phyloP scores from a whole-genome alignment of 2,797 vertebrate genomes.

The Molossus alvarezi region DNA sequence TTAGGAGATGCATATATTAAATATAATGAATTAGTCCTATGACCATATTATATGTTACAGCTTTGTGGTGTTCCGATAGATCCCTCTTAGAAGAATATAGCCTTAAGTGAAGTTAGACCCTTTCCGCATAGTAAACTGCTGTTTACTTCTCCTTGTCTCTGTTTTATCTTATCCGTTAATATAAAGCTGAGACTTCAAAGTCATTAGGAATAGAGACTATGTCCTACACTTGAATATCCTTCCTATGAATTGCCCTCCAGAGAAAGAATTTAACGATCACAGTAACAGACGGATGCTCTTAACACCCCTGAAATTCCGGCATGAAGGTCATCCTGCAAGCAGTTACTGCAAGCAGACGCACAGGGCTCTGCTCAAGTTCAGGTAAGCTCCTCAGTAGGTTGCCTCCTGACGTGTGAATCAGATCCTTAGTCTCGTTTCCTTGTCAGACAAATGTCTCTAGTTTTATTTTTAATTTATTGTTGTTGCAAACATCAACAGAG shows the following conservation, averaged over 20 bases:
- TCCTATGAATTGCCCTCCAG: conserved; percentile 87
- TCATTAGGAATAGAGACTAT: conserved; percentile 84
- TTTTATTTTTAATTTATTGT: conserved; percentile 69
- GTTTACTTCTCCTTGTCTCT: conserved; percentile 79
- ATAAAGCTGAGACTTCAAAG: conserved; percentile 83
- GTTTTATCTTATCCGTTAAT: conserved; percentile 79
- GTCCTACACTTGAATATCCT: conserved; percentile 87
- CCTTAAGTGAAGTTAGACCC: conserved; percentile 60
- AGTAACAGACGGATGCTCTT: conserved; percentile 80
- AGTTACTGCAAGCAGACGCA: conserved; percentile 67
- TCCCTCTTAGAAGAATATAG: conserved; percentile 51
- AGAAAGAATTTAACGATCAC: conserved; percentile 87
- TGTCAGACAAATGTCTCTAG: conserved; percentile 2
- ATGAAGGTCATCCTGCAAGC: conserved; percentile 82
- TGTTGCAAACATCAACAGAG: conserved; percentile 55
- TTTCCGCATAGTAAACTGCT: conserved; percentile 74
- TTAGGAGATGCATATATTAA: not conserved
- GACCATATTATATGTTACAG: not conserved
- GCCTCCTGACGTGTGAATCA: conserved; percentile 16
- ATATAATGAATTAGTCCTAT: conserved; percentile 6
- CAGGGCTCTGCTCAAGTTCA: conserved; percentile 44
- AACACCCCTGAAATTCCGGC: conserved; percentile 77
- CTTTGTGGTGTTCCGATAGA: conserved; percentile 50
- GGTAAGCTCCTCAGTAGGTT: not conserved
- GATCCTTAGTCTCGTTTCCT: conserved; percentile 54